Conservation (phyloP, 2,797 vertebrate species). For the Sebastes glaucus region DNA sequence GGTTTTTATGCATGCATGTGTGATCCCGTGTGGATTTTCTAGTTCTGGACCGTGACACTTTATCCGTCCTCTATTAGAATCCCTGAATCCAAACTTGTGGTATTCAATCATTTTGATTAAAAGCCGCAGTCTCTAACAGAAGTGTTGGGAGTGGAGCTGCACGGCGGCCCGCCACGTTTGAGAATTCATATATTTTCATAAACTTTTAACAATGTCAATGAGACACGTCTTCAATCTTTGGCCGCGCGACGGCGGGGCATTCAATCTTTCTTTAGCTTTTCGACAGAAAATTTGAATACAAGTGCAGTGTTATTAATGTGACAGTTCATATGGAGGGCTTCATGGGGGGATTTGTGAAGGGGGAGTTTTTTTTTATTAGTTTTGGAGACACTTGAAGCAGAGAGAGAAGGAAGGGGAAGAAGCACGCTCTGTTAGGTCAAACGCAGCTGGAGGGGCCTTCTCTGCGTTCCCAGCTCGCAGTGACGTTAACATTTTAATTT, state of each 20-base stretch:
- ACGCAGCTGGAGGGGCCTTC: conserved; percentile 58
- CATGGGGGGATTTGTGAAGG: conserved; percentile 77
- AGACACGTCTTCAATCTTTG: conserved; percentile 98
- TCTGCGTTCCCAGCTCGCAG: conserved; percentile 46
- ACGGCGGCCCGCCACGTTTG: conserved; percentile 95
- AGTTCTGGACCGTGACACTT: conserved; percentile 79
- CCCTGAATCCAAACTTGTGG: conserved; percentile 95
- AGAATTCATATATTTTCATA: conserved; percentile 99
- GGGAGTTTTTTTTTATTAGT: conserved; percentile 82
- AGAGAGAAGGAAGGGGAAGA: conserved; percentile 64
- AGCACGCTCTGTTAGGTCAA: conserved; percentile 78
- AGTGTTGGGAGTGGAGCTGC: conserved; percentile 94
- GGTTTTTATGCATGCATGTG: conserved; percentile 80
- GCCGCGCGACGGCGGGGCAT: conserved; percentile 94
- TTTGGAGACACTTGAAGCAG: conserved; percentile 82
- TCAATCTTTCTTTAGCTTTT: conserved; percentile 99
- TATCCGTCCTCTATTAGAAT: conserved; percentile 86
- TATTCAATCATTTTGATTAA: conserved; percentile 99
- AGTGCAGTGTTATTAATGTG: conserved; percentile 97
- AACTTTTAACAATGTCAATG: conserved; percentile 98
- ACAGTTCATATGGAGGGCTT: conserved; percentile 89
- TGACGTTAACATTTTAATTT: conserved; percentile 80
- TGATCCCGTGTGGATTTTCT: conserved; percentile 75
- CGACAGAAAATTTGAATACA: conserved; percentile 99
- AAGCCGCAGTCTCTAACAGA: conserved; percentile 98